phyloP scores from a whole-genome alignment of 2,113 vertebrate species.

The Gallinago media region DNA sequence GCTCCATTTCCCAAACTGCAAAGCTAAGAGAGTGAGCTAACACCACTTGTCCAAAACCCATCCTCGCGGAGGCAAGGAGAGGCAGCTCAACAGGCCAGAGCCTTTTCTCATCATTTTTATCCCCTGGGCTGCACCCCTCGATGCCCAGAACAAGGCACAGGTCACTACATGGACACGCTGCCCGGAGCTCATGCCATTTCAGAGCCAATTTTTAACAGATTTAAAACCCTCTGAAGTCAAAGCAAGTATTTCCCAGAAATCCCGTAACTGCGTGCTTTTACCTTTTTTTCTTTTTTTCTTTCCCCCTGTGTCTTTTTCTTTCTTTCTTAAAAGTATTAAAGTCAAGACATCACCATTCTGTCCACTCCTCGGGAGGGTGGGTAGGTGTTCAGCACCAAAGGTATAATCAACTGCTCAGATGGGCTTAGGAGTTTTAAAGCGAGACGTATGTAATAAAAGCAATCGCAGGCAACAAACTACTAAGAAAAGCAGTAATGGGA shows the following conservation, averaged over 20 bases:
- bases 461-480: slow-evolving; percentile 30
- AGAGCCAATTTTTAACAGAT: background rate
- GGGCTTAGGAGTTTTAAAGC: slow-evolving; percentile 24
- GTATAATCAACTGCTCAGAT: slow-evolving; percentile 35
- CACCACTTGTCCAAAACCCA: background rate
- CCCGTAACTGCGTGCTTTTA: background rate
- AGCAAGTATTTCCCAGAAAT: background rate
- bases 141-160: background rate
- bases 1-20: background rate
- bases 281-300: too few relatives aligned
- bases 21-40: background rate
- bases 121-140: background rate
- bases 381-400: background rate
- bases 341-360: background rate
- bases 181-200: background rate
- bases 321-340: background rate
- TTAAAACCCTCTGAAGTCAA: background rate
- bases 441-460: slow-evolving; percentile 42
- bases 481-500: slow-evolving; percentile 56
- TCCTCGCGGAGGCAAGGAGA: background rate
- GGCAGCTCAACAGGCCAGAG: background rate
- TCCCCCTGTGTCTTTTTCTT: background rate
- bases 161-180: background rate
- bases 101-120: background rate
- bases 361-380: background rate